Conservation (phyloP, 2,113 vertebrate genomes). For the Pterocles orientalis region DNA sequence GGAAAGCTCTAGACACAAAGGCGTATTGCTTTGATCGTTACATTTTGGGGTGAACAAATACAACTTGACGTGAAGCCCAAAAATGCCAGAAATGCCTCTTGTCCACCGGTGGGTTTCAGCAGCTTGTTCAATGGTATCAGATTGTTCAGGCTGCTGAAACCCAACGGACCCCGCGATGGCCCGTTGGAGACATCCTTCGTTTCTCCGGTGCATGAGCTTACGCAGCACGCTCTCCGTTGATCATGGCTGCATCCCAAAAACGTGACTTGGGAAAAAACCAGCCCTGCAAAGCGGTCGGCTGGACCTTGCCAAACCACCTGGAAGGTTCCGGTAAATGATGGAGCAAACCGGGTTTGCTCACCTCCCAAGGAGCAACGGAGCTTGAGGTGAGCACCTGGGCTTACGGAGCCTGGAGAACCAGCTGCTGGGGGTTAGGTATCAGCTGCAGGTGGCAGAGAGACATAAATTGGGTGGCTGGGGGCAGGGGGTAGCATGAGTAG, state of each 20-base stretch:
- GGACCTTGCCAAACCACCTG: not conserved
- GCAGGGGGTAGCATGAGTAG: fast-evolving
- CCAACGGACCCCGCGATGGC: not conserved
- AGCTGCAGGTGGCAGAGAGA: not conserved
- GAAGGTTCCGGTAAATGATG: fast-evolving
- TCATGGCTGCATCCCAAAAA: not conserved
- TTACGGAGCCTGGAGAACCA: not conserved
- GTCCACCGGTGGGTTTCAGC: conserved; percentile 3
- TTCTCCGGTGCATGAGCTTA: not conserved
- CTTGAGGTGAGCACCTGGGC: not conserved
- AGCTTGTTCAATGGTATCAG: not conserved
- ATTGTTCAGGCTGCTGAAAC: not conserved
- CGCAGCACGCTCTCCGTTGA: not conserved
- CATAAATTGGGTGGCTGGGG: not conserved
- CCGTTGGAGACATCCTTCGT: not conserved
- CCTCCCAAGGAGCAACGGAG: not conserved
- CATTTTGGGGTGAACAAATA: not conserved
- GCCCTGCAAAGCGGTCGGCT: not conserved
- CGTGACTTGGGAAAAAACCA: not conserved
- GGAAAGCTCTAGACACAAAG: not conserved
- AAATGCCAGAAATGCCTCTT: conserved; percentile 1
- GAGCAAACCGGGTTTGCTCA: not conserved
- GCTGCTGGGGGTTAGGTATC: not conserved
- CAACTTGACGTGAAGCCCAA: not conserved
- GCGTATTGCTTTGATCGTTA: not conserved